Evolutionary conservation across 2,113 vertebrate genomes (phyloP).

Genomic region (Notiomystis cincta): DNA sequence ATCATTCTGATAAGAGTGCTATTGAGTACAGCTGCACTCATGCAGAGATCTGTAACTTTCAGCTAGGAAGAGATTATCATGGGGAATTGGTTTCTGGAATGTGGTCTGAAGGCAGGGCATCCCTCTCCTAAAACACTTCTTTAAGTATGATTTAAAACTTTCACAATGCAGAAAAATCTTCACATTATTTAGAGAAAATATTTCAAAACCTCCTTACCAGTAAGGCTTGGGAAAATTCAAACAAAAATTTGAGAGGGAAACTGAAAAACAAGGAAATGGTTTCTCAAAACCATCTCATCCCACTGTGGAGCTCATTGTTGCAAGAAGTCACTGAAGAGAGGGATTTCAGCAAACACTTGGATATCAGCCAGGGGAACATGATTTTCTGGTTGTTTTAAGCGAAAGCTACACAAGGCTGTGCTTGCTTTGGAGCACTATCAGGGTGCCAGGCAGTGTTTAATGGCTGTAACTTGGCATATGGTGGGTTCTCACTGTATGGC

Average conservation of each 20-base stretch:
- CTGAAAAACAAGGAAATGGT: background rate
- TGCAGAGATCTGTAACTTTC: background rate
- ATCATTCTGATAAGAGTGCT: background rate
- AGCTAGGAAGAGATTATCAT: background rate
- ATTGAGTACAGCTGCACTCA: accelerated
- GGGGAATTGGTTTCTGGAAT: background rate
- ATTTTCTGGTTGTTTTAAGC: background rate
- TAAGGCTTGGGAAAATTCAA: background rate
- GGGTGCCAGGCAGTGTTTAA: background rate
- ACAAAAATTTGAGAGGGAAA: background rate
- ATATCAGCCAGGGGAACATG: no score
- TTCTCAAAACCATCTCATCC: background rate
- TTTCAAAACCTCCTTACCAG: background rate
- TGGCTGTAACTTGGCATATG: background rate
- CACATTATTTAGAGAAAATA: background rate
- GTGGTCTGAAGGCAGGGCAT: background rate
- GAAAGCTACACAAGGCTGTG: background rate
- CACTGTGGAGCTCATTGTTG: background rate
- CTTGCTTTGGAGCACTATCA: background rate
- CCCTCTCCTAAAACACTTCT: background rate
- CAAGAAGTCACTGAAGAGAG: background rate
- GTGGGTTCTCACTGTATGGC: background rate
- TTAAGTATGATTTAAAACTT: background rate
- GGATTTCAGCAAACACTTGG: background rate
- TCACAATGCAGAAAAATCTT: background rate